Conservation (phyloP, 2,888 invertebrate species). For the Hydroisotoma schaefferi region DNA sequence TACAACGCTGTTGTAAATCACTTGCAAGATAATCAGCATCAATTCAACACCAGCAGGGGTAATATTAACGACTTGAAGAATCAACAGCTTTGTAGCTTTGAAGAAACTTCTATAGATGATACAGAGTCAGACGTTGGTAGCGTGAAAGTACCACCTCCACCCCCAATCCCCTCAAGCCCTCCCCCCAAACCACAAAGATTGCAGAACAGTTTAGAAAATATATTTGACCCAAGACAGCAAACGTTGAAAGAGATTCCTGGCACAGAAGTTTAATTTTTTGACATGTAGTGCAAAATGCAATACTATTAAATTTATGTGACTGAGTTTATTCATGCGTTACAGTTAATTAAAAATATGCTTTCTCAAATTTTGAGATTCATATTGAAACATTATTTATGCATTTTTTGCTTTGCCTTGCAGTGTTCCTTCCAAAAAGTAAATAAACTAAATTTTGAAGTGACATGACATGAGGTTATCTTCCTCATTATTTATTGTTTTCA, state of each 20-base stretch:
- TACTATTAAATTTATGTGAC: no score
- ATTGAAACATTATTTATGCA: no score
- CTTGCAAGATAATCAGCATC: not conserved
- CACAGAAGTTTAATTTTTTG: slow-evolving; percentile 15
- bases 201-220: slow-evolving; percentile 10
- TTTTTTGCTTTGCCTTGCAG: no score
- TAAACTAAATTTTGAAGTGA: no score
- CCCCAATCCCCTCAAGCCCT: not conserved
- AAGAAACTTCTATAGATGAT: not conserved
- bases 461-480: no score
- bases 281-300: no score
- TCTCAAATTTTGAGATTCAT: no score
- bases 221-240: not conserved
- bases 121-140: not conserved
- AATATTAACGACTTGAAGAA: not conserved
- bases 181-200: slow-evolving; percentile 10
- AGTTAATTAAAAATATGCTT: no score
- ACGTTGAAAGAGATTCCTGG: slow-evolving; percentile 6
- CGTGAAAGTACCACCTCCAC: not conserved
- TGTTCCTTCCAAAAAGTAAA: no score
- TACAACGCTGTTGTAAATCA: no score
- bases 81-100: not conserved
- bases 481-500: no score
- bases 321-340: no score
- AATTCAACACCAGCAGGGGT: not conserved